Percentiles rank a stretch among this genome's conserved stretches.
Conservation (phyloP, 1,140 invertebrate genomes). For the Brachionus koreanus region DNA sequence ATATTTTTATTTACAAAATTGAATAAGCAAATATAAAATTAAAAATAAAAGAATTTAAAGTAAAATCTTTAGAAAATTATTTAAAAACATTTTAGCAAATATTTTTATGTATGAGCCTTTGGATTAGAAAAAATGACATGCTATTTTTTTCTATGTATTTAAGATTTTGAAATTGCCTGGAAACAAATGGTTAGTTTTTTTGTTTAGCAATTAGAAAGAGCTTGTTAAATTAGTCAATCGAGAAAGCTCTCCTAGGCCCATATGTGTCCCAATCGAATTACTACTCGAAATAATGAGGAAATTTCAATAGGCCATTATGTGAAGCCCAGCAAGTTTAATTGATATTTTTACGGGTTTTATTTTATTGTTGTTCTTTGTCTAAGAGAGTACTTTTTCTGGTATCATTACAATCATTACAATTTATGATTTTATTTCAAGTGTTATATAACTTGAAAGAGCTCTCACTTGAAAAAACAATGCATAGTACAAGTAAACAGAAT, state of each 20-base stretch:
- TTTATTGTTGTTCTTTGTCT: neutral
- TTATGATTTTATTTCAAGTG: neutral
- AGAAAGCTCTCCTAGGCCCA: neutral
- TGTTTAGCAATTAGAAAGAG: neutral
- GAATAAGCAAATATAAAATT: neutral
- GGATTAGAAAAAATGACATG: no score
- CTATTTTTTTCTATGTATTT: no score
- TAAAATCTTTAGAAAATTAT: neutral
- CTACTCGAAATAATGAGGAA: neutral
- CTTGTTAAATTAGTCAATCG: neutral
- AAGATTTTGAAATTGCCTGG: neutral
- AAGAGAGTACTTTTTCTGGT: neutral
- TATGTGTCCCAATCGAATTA: neutral
- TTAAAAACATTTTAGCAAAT: neutral
- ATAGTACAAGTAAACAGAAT: neutral
- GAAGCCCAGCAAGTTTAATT: neutral
- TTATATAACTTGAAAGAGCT: neutral
- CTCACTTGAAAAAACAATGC: neutral
- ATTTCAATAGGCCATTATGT: neutral
- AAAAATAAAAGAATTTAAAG: neutral
- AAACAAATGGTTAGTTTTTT: neutral
- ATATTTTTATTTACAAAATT: neutral
- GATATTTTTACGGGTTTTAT: neutral
- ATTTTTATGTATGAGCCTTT: neutral
- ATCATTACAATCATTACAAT: neutral